Conservation (phyloP, 1,140 invertebrate species). For the Drosophila yakuba region DNA sequence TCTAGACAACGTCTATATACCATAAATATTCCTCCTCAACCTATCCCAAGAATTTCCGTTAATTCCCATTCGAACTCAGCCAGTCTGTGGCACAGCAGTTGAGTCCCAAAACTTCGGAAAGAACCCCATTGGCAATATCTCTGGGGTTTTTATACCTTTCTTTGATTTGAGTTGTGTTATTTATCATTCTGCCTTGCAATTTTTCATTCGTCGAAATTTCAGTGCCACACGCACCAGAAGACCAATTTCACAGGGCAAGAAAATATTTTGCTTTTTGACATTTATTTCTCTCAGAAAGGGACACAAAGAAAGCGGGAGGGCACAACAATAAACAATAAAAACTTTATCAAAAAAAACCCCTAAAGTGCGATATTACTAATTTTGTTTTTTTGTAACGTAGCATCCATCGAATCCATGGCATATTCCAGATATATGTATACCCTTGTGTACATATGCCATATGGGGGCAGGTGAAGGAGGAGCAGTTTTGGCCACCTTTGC, state of each 20-base stretch:
- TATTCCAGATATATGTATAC: slow-evolving; percentile 9
- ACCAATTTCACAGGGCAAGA: slow-evolving; percentile 1
- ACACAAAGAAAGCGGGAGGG: slow-evolving; percentile 21
- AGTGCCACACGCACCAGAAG: slow-evolving; percentile 46
- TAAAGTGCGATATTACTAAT: slow-evolving; percentile 71
- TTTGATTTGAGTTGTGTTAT: slow-evolving; percentile 61
- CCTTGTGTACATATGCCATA: slow-evolving; percentile 14
- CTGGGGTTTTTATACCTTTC: slow-evolving; percentile 31
- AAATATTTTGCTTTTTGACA: slow-evolving; percentile 54
- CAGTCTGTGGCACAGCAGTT: slow-evolving; percentile 16
- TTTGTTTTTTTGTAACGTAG: slow-evolving; percentile 48
- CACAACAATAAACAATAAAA: slow-evolving; percentile 49
- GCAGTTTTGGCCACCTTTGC: slow-evolving; percentile 74
- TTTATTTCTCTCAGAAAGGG: slow-evolving; percentile 38
- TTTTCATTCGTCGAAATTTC: slow-evolving; percentile 69
- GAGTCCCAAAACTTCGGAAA: slow-evolving; percentile 23
- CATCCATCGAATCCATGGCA: slow-evolving; percentile 41
- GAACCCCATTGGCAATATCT: slow-evolving; percentile 8
- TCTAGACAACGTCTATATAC: no score
- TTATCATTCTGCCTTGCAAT: slow-evolving; percentile 75
- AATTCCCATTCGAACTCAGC: no score
- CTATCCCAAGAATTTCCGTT: slow-evolving; percentile 4
- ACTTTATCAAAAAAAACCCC: slow-evolving; percentile 47
- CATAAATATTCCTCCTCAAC: neutral
- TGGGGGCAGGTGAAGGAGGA: slow-evolving; percentile 41